Evolutionary conservation across 2,888 invertebrate genomes (phyloP).

Genomic region (Aspidiotus rigidus): DNA sequence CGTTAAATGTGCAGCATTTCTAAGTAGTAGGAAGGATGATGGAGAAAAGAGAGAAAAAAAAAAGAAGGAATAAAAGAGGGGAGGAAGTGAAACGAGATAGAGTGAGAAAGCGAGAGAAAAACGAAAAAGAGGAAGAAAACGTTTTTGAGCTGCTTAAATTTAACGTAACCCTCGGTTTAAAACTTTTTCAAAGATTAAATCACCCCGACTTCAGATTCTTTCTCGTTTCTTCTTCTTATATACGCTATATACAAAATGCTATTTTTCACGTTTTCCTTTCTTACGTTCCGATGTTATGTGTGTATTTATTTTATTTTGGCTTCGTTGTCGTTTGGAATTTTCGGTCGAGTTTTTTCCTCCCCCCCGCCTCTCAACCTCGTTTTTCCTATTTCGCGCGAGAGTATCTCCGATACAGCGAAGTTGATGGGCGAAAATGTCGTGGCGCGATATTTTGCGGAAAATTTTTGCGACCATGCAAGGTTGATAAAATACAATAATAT

Average conservation of each 20-base stretch:
- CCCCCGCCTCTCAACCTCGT: too few relatives aligned
- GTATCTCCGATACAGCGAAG: too few relatives aligned
- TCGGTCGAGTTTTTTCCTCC: too few relatives aligned
- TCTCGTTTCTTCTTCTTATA: background rate
- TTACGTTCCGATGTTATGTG: background rate
- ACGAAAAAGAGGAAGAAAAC: background rate
- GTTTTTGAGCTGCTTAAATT: slow-evolving; percentile 2
- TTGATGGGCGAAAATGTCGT: too few relatives aligned
- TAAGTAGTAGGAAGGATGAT: background rate
- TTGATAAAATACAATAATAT: too few relatives aligned
- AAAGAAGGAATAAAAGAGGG: background rate
- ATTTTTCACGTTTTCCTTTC: background rate
- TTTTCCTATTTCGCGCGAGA: too few relatives aligned
- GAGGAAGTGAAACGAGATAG: too few relatives aligned
- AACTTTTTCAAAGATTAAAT: slow-evolving; percentile 2
- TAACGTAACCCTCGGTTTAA: slow-evolving; percentile 3
- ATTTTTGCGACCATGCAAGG: too few relatives aligned
- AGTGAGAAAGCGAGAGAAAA: too few relatives aligned
- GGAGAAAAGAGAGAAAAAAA: background rate
- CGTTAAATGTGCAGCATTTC: slow-evolving; percentile 4
- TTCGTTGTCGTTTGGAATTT: too few relatives aligned
- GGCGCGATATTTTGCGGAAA: too few relatives aligned
- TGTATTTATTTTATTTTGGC: too few relatives aligned
- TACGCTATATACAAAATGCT: background rate
- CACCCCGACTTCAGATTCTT: slow-evolving; percentile 1